Conservation (phyloP, 2,888 invertebrate genomes). For the Euproctis similis region DNA sequence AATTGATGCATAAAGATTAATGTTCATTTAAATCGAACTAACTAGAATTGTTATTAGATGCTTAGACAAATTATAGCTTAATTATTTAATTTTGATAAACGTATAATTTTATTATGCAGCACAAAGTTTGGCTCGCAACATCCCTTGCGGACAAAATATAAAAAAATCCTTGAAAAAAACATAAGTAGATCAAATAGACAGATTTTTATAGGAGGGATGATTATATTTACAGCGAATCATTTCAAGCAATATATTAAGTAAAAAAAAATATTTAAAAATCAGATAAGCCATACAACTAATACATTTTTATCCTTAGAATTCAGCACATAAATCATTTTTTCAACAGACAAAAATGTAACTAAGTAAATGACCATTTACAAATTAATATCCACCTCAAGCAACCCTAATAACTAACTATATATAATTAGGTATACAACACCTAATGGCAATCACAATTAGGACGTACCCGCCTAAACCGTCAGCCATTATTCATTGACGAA, state of each 20-base stretch:
- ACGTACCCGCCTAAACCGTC: slow-evolving; percentile 33
- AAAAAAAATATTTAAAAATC: neutral
- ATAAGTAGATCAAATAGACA: no score
- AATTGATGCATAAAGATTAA: slow-evolving; percentile 16
- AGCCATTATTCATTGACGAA: slow-evolving; percentile 42
- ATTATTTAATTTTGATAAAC: no score
- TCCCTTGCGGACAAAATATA: no score
- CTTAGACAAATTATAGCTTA: no score
- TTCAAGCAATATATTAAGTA: neutral
- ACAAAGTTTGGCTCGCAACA: no score
- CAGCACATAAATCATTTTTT: neutral
- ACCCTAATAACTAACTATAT: slow-evolving; percentile 22
- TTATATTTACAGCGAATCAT: neutral
- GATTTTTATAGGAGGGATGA: no score
- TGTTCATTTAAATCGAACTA: no score
- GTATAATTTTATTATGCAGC: no score
- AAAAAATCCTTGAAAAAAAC: no score
- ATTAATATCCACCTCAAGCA: slow-evolving; percentile 10
- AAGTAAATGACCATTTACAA: slow-evolving; percentile 11
- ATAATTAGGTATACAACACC: slow-evolving; percentile 23
- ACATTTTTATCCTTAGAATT: neutral
- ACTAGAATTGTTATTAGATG: no score
- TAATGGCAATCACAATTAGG: slow-evolving; percentile 41
- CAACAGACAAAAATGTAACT: neutral
- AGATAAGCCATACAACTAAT: neutral